Percentiles rank a stretch among this genome's conserved stretches.
Conservation (phyloP, 2,797 vertebrate genomes). For the Yasuhikotakia modesta region DNA sequence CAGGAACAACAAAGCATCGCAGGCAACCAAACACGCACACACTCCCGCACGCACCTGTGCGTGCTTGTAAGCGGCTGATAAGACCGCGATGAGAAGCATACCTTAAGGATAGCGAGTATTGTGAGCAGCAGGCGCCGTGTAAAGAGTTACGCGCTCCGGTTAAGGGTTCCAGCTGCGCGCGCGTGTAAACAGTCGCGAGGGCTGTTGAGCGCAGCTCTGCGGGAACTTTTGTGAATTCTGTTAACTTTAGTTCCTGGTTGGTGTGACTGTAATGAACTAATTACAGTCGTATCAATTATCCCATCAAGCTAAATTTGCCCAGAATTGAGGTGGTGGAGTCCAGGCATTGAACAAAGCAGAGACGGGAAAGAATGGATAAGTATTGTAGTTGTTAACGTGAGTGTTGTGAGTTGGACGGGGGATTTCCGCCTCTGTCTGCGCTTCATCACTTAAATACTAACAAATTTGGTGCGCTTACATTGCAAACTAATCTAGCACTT, state of each 20-base stretch:
- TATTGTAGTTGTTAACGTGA: constrained; percentile 51
- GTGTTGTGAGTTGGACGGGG: constrained; percentile 41
- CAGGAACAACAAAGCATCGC: background rate
- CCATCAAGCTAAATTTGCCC: constrained; percentile 51
- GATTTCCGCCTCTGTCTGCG: constrained; percentile 68
- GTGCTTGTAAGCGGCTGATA: constrained; percentile 5
- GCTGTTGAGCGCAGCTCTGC: constrained; percentile 73
- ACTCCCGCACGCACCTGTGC: constrained; percentile 18
- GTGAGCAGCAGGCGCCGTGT: background rate
- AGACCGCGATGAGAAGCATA: constrained; percentile 1
- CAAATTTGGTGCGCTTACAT: constrained; percentile 62
- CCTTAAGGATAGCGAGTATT: constrained; percentile 13
- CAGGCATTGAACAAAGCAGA: constrained; percentile 37
- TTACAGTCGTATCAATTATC: constrained; percentile 79
- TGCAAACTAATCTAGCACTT: background rate
- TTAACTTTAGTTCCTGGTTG: constrained; percentile 81
- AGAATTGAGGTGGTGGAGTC: constrained; percentile 47
- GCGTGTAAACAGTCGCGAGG: constrained; percentile 72
- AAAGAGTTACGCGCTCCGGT: constrained; percentile 61
- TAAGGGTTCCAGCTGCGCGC: constrained; percentile 72
- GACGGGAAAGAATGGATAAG: constrained; percentile 54
- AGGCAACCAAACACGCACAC: constrained; percentile 5
- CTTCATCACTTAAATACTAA: constrained; percentile 75
- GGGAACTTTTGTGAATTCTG: constrained; percentile 79
- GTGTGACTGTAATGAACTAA: constrained; percentile 79